Base-by-base conservation (phyloP, 2,113 vertebrate species). In the Emydocephalus ijimae region DNA sequence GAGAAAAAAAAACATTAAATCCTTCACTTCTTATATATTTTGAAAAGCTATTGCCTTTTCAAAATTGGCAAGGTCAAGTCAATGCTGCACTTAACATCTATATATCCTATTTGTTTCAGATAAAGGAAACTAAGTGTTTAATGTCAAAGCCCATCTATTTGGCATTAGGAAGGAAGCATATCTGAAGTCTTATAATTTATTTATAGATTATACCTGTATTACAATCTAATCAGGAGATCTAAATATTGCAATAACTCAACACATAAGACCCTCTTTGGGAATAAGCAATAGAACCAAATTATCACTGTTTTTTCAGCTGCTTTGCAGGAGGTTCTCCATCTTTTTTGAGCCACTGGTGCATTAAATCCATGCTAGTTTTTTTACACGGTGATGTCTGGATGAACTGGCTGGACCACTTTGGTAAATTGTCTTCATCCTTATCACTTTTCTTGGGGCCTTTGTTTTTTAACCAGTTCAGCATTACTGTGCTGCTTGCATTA, bases 381-480 rank as follows among this genome's bases (percentile, higher is more conserved):
- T 96, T 97, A 88, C 96, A n/a, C 0, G 91, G 92, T 21, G 91
- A 29, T 18, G 94, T 96, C 43, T 94, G 95, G 69, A 96, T 95
- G 95, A 97, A 97, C 91, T 98, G 96, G 64, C 97, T 97, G 10
- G 94, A 93, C 92, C 97, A 97, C 89, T 92, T 97, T 43, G 95
- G 88, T 1, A 89, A 57, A n/a, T 14, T 50, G 20, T 94, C 54
- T 0, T 97, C 90, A 90, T 94, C 52, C 0, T 94, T 52, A 0
- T 97, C 96, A 96, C 98, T 96, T 97, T 98, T 99, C 92, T 96
- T 96, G 8, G 98, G 97, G 14, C 97, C 95, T 23, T 96, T 94
- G 50, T 93, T 98, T 92, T 97, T 96, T 93, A 99, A 97, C 99
- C 99, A 99, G 74, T 95, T 97, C 96, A 97, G 96, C 98, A 99